These are phyloP conservation scores for Nemopilema nomurai DNA, from an alignment of 30 jellyfish, hydroid and myxozoan genomes.

Conservation along the genomic window DNA sequence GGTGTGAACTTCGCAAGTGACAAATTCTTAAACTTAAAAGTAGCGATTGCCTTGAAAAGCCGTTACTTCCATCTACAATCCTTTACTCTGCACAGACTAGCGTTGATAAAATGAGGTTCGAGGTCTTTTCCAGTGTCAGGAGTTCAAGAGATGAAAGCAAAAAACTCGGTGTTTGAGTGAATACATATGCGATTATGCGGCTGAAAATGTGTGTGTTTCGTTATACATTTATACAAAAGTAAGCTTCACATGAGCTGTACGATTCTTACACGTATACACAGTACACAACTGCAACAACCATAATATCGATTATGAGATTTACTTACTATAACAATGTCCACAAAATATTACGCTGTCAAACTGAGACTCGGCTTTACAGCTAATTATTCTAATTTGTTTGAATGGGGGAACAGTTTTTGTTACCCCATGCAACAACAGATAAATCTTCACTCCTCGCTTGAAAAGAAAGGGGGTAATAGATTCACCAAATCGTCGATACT, in stretches of 20 bases:
- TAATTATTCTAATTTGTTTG: background rate
- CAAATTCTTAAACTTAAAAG: no score
- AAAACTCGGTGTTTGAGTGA: conserved; percentile 1
- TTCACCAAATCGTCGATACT: no score
- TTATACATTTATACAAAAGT: conserved; percentile 59
- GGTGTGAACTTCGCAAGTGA: no score
- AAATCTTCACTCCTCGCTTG: no score
- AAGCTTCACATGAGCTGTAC: conserved; percentile 71
- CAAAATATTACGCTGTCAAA: conserved; percentile 32
- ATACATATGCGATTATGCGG: conserved; percentile 51
- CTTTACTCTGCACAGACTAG: no score
- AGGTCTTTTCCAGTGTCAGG: no score
- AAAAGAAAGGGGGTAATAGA: no score
- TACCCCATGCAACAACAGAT: no score
- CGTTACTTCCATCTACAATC: no score
- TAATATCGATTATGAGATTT: conserved; percentile 46
- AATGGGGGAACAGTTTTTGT: no score
- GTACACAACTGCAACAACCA: conserved; percentile 86
- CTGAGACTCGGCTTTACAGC: background rate
- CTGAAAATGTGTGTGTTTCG: conserved; percentile 61
- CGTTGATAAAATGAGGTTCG: no score
- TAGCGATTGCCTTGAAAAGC: no score
- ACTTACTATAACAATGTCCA: conserved; percentile 25
- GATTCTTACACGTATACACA: conserved; percentile 69
- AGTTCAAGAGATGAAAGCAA: background rate